Conservation (phyloP, 2,113 vertebrate species). For the Nannospalax galili region DNA sequence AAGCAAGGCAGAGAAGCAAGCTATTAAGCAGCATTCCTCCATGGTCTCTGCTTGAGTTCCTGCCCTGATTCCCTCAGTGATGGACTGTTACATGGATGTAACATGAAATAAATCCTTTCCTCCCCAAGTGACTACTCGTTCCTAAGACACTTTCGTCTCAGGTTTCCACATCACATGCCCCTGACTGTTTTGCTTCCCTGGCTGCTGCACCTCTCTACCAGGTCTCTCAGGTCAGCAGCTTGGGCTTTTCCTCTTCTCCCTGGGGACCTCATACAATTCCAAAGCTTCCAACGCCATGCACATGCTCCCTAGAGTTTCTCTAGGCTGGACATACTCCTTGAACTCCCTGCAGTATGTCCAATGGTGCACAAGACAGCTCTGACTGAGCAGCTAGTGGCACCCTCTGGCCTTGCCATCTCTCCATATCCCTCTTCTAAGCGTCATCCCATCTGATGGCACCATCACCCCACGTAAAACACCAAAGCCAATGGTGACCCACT, state of each 20-base stretch:
- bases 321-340: neutral
- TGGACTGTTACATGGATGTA: too few relatives aligned
- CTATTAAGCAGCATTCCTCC: too few relatives aligned
- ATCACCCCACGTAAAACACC: neutral
- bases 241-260: neutral
- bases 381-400: rapidly evolving
- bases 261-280: neutral
- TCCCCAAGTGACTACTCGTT: too few relatives aligned
- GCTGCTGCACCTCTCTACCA: neutral
- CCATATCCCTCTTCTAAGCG: neutral
- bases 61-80: too few relatives aligned
- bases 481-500: neutral
- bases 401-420: neutral
- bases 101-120: too few relatives aligned
- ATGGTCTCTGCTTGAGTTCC: too few relatives aligned
- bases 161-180: neutral
- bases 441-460: neutral
- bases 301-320: neutral
- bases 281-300: neutral
- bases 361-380: neutral
- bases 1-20: too few relatives aligned
- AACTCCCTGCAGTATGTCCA: neutral
- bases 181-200: neutral
- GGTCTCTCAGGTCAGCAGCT: neutral
- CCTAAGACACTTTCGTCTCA: neutral